Conservation (phyloP, 2,797 vertebrate genomes). For the Hypotaenidia philippensis region DNA sequence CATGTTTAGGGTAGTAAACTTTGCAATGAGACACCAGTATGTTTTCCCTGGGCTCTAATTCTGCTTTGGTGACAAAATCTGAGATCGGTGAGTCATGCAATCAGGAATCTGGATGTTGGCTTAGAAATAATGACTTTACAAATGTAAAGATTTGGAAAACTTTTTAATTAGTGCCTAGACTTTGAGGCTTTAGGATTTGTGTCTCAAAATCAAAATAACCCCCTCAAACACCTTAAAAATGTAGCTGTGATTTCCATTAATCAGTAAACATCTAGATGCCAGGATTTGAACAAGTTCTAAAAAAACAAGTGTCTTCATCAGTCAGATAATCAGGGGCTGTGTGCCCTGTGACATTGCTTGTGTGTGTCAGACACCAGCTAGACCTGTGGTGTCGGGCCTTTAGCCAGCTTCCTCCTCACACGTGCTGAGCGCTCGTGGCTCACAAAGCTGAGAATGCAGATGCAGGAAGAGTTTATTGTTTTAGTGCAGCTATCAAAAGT, state of each 20-base stretch:
- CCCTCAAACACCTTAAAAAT: neutral
- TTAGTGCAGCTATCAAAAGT: neutral
- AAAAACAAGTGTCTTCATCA: too few species aligned
- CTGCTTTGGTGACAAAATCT: neutral
- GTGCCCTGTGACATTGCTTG: neutral
- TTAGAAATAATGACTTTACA: neutral
- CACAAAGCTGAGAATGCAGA: neutral
- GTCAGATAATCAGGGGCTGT: too few species aligned
- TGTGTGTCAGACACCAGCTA: rapidly evolving
- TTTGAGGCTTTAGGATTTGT: neutral
- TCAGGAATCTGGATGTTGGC: neutral
- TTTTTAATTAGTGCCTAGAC: neutral
- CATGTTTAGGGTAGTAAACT: neutral
- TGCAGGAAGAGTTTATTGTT: neutral
- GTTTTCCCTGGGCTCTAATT: neutral
- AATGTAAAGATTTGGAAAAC: neutral
- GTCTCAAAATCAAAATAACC: neutral
- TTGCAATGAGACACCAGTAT: neutral
- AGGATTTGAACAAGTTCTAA: constrained; percentile 5
- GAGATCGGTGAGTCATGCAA: neutral
- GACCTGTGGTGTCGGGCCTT: rapidly evolving
- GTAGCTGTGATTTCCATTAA: neutral
- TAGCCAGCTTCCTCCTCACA: rapidly evolving
- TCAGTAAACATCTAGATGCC: neutral
- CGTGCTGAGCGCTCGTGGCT: rapidly evolving